Base-by-base conservation (phyloP, 2,113 vertebrate genomes). In the Nothoprocta perdicaria region DNA sequence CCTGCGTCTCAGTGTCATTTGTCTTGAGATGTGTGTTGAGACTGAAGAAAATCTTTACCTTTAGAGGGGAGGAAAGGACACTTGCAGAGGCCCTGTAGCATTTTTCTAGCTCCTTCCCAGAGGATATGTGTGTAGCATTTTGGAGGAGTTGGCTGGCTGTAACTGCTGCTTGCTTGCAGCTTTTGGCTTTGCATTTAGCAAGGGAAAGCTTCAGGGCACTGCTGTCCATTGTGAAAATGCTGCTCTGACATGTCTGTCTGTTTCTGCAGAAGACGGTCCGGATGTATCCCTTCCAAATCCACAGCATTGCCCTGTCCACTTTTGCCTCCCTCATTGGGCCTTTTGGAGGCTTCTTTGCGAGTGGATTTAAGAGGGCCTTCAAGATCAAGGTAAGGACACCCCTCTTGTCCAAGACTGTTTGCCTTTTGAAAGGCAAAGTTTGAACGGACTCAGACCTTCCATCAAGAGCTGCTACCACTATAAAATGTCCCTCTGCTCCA, bases 251-350 rank as follows among this genome's bases (percentile, higher is more conserved):
- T 4, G 8, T 12, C 40, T 41, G 8, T 12, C 40, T 41, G 57
- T n/a, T 22, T 48, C 93, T 88, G 87, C 97, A 99, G 99, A 98
- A 98, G 94, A 99, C 98, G 0, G 97, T 99, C 65, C 96, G 97
- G 94, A 98, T 99, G 96, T 99, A 98, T 83, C 99, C 99, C 1
- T 99, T 99, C 98, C 99, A 99, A 96, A 99, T 99, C 94, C 99
- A 99, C 98, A 99, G 99, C 97, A 98, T 99, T 1, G 99, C 99
- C 2, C 98, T 99, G 7, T 99, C 99, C 33, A 97, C 97, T 9
- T 99, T 99, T 1, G 99, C 99, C 86, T 99, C 99, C 18, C 98
- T 99, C 83, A 98, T 99, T 4, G 99, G 99, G 10, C 99, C 99
- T 0, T 99, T 99, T 0, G 99, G 99, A 23, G 99, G 99, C 8